Evolutionary conservation across 2,888 invertebrate species (phyloP).

Genomic region (Nemapogon koenigi): DNA sequence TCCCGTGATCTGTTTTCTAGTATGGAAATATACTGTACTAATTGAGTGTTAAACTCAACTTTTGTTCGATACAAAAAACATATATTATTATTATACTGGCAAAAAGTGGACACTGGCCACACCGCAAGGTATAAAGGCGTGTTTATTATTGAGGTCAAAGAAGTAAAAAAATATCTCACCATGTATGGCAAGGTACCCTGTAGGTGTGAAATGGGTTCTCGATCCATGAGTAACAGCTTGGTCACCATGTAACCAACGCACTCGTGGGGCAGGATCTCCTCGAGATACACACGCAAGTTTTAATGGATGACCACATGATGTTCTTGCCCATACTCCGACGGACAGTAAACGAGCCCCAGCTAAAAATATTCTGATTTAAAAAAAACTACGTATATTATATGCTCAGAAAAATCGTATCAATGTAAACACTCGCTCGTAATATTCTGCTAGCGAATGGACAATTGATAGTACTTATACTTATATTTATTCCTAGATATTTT

Average conservation of each 20-base stretch:
- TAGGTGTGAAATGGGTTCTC: slow-evolving; percentile 71
- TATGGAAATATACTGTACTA: no score
- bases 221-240: slow-evolving; percentile 76
- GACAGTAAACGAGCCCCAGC: slow-evolving; percentile 85
- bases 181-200: slow-evolving; percentile 75
- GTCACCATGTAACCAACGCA: slow-evolving; percentile 76
- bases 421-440: neutral
- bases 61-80: no score
- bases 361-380: slow-evolving; percentile 28
- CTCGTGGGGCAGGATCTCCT: slow-evolving; percentile 79
- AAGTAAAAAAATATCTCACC: no score
- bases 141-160: no score
- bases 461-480: no score
- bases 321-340: slow-evolving; percentile 76
- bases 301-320: slow-evolving; percentile 72
- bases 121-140: no score
- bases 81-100: no score
- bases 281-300: slow-evolving; percentile 75
- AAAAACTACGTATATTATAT: neutral
- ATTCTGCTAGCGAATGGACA: neutral
- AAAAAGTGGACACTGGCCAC: no score
- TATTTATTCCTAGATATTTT: neutral
- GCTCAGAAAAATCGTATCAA: neutral
- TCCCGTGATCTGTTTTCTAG: no score
- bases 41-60: no score